Conservation (phyloP, 2,888 invertebrate species). For the Agonum fuliginosum region DNA sequence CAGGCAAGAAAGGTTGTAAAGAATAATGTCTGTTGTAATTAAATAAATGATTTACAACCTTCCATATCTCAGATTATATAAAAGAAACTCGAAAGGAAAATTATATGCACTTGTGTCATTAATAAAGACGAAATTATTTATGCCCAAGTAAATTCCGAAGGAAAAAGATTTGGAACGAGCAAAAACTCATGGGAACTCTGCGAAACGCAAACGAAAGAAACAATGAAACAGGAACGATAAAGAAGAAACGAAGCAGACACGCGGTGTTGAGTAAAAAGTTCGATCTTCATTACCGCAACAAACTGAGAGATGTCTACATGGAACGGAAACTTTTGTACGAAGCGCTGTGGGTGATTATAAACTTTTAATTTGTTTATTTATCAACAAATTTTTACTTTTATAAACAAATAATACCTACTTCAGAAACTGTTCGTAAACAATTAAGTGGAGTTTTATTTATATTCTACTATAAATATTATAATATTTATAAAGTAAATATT, state of each 20-base stretch:
- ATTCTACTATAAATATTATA: too few relatives aligned
- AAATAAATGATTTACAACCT: slow-evolving; percentile 21
- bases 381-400: too few relatives aligned
- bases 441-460: too few relatives aligned
- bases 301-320: neutral
- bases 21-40: slow-evolving; percentile 19
- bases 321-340: neutral
- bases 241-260: slow-evolving; percentile 21
- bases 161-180: slow-evolving; percentile 16
- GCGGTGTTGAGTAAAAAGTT: slow-evolving; percentile 10
- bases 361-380: too few relatives aligned
- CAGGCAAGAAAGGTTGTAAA: neutral
- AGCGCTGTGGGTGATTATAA: too few relatives aligned
- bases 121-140: slow-evolving; percentile 30
- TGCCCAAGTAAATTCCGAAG: slow-evolving; percentile 16
- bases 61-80: neutral
- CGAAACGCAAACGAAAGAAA: slow-evolving; percentile 19
- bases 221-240: slow-evolving; percentile 17
- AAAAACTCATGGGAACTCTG: slow-evolving; percentile 24
- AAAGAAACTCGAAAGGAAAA: slow-evolving; percentile 9
- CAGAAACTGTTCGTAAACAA: too few relatives aligned
- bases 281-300: slow-evolving; percentile 3
- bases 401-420: too few relatives aligned
- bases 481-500: too few relatives aligned
- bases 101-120: slow-evolving; percentile 38